Base-by-base conservation (phyloP, 2,888 invertebrate species). In the Atethmia centrago region DNA sequence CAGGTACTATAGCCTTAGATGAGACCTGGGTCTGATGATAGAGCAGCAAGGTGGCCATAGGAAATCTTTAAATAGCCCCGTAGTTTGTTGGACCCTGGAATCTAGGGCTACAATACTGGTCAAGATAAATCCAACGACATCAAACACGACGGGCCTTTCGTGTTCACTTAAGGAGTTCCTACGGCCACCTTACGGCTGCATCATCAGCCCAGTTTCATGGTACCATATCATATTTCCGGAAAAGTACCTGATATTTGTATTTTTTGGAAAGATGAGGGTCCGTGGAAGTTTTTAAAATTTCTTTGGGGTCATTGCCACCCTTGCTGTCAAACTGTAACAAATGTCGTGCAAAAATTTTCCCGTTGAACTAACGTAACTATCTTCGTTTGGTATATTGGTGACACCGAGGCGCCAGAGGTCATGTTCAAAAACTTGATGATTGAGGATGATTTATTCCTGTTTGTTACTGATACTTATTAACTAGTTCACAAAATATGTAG, bases 381-480 rank as follows among this genome's bases (percentile, higher is more conserved):
- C 12, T 62, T 62, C 25, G 62, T 62, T 62, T 19, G 19, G 25
- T 28, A 45, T 14, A 14, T 42, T 10, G 14, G 28, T 28, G 28
- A 42, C 8, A 62, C 3, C 3, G 19, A 42, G 1, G 61, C 42
- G 25, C 25, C 19, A 42, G 19, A 62, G 12, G 28, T 14, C 21
- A 4, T 16, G 63, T 47, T 21, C 21, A 21, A 14, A 14, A 47
- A 28, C 28, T 63, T 21, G 21, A 21, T 28, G 21, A 62, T 45
- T 62, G 42, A 42, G 19, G 21, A 40, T 21, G 25, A 40, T 25
- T 19, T 7, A 62, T 25, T 12, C 12, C 45, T 47, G n/a, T 31
- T 63, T 36, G 25, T 49, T 42, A n/a, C n/a, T 10, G n/a, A 70
- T 51, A 70, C n/a, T n/a, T 53, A 31, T 28, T 12, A 28, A 40